Percentiles rank a stretch among this genome's conserved stretches.
Conservation (phyloP, 2,113 vertebrate species). For the Pavo muticus region DNA sequence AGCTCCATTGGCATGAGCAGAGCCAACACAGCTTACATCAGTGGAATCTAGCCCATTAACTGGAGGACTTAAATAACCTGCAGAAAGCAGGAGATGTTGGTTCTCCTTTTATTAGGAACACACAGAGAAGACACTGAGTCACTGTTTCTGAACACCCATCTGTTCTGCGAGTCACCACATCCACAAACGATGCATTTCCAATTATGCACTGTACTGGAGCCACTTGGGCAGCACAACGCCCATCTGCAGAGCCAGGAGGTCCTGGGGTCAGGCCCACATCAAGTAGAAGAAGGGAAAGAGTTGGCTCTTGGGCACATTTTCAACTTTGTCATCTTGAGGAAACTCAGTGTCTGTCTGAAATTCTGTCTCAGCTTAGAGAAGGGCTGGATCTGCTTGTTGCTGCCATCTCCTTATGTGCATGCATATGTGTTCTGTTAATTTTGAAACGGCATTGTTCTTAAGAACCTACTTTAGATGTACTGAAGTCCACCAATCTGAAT, state of each 20-base stretch:
- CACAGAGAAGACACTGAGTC: neutral
- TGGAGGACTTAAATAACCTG: neutral
- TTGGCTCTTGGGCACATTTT: slow-evolving; percentile 12
- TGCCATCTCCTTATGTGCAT: neutral
- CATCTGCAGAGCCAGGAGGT: slow-evolving; percentile 48
- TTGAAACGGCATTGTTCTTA: neutral
- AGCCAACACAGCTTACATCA: neutral
- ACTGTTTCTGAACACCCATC: neutral
- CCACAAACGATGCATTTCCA: slow-evolving; percentile 41
- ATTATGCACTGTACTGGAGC: neutral
- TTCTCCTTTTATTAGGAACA: neutral
- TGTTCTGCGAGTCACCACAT: slow-evolving; percentile 40
- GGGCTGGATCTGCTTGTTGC: neutral
- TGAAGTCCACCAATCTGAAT: neutral
- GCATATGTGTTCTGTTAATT: neutral
- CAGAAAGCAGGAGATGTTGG: neutral
- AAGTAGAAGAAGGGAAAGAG: neutral
- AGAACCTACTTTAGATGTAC: neutral
- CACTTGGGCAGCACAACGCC: slow-evolving; percentile 1
- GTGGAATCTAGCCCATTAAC: neutral
- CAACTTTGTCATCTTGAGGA: slow-evolving; percentile 8
- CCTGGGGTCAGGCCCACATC: slow-evolving; percentile 35
- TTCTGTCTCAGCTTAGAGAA: neutral
- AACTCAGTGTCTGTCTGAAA: neutral
- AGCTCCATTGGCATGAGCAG: neutral